Evolutionary conservation across 2,888 invertebrate species (phyloP).

Genomic region (Orthosia cruda): DNA sequence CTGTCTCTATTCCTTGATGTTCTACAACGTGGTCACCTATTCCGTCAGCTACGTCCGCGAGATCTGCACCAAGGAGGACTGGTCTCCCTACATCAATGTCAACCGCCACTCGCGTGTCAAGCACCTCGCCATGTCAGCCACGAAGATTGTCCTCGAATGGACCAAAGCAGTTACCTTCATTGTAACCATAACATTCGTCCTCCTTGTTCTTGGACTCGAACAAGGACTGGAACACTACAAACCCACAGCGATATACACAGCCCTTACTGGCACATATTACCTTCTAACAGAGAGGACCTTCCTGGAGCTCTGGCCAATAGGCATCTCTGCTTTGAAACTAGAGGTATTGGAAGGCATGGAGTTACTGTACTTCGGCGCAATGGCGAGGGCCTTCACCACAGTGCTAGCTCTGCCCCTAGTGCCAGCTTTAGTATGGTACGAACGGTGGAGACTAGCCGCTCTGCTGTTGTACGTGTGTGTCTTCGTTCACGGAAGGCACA

Average conservation of each 20-base stretch:
- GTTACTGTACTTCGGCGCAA: slow-evolving; percentile 93
- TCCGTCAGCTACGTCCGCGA: slow-evolving; percentile 95
- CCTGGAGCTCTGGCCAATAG: slow-evolving; percentile 92
- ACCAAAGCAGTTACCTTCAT: slow-evolving; percentile 96
- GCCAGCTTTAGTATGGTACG: slow-evolving; percentile 91
- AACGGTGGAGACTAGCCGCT: slow-evolving; percentile 92
- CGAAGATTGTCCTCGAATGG: slow-evolving; percentile 96
- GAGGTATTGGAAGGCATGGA: slow-evolving; percentile 94
- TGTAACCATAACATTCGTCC: slow-evolving; percentile 95
- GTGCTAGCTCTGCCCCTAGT: slow-evolving; percentile 91
- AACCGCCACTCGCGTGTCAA: slow-evolving; percentile 94
- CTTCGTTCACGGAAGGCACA: slow-evolving; percentile 93
- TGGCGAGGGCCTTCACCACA: slow-evolving; percentile 92
- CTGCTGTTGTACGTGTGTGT: slow-evolving; percentile 93
- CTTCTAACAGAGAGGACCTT: slow-evolving; percentile 94
- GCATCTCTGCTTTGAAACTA: slow-evolving; percentile 92
- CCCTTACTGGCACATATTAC: slow-evolving; percentile 94
- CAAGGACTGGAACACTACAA: slow-evolving; percentile 95
- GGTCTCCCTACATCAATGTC: slow-evolving; percentile 95
- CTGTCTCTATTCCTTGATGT: slow-evolving; percentile 95
- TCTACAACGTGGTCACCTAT: slow-evolving; percentile 96
- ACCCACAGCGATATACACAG: slow-evolving; percentile 93
- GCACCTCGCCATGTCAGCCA: slow-evolving; percentile 96
- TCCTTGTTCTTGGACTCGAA: slow-evolving; percentile 94
- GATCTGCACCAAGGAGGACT: slow-evolving; percentile 94